Evolutionary conservation across 64 coral and sea anemone species (phyloP), one percentile per base, ranked within the genome.

Genomic region (Stichodactyla mertensii): DNA sequence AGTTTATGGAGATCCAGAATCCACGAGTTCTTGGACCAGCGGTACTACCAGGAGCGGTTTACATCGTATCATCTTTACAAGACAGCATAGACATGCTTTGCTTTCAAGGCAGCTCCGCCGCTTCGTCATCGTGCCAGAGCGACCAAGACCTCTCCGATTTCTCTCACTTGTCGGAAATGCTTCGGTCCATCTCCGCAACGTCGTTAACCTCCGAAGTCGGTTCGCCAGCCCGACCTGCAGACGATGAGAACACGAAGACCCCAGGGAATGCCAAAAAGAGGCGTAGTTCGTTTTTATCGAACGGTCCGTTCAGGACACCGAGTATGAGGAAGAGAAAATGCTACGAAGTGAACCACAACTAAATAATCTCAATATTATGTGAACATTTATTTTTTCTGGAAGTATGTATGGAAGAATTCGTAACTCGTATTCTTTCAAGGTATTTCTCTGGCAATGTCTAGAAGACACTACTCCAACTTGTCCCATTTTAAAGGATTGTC

Each of bases 11-110:
- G 86, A 93, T 99, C 74, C 93, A 92, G 67, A 92, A 94, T 77
- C 97, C 97, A 36, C 93, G 97, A 19, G 90, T 99, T 80, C 82
- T 99, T 14, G 93, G 97, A 7, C 61, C 97, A 79, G 97, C 97
- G 1, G 91, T 99, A 1, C 92, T 89, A 62, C 86, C 88, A 60
- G 97, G 97, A 14, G 90, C 97, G 24, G 86, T 99, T 10, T 95
- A 99, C 52, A 84, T 99, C 45, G 97, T 92, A 14, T 95, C 93
- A 22, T 92, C 97, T 22, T 67, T 95, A 16, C 88, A 94, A 13
- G 97, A 99, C 18, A 87, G 92, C 6, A 88, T 99, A 6, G 89
- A 95, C 28, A 55, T 99, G 55, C 88, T 99, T 4, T 99, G 97
- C 89, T 99, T 95, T 83, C 92, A 99, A 83, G 97, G 97, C 82